Evolutionary conservation across 1,140 invertebrate species (phyloP), one percentile per base, ranked within the genome.

Genomic region (Polypedilum pembai): DNA sequence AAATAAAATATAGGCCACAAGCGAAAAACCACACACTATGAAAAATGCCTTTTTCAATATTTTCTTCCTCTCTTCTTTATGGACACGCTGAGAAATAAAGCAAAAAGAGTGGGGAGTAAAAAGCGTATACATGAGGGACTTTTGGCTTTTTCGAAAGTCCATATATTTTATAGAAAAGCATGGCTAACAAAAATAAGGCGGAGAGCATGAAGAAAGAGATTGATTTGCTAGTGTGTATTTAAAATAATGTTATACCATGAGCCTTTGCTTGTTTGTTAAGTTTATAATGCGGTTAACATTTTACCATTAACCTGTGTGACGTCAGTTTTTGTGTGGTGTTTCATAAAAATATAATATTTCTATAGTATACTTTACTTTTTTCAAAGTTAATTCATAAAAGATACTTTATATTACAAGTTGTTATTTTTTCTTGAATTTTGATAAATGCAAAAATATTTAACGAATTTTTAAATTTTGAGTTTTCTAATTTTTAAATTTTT

Each of bases 1-100:
- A 56, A 12, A 56, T 56, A 56, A 56, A 56, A 56, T 56, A 56
- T 56, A 56, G 45, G 45, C 45, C 45, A 56, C 45, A 56, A 56
- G 12, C 45, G 8, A 45, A 45, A 45, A 45, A 15, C 41, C 41
- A 45, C 45, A 12, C 45, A 56, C 45, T 56, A 12, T 12, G 10
- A 12, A 33, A 56, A 56, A 56, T 56, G 45, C 45, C 45, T 56
- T 56, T 1, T 33, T 33, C 5, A 33, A 33, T 33, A 33, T 33
- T 33, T 33, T 33, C 24, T 56, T 56, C 12, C 4, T 56, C 4
- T 56, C 15, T 56, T 12, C 15, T 56, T 56, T 56, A 56, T 56
- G 45, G 45, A 56, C 45, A 56, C 45, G 45, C 45, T 56, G 8
- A n/a, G n/a, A n/a, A n/a, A n/a, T n/a, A 33, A 33, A 56, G 45